A percentile compares a stretch with the other conserved stretches of the same genome.
phyloP scores from a whole-genome alignment of 1,140 invertebrate species.

The Danaus melanippus region DNA sequence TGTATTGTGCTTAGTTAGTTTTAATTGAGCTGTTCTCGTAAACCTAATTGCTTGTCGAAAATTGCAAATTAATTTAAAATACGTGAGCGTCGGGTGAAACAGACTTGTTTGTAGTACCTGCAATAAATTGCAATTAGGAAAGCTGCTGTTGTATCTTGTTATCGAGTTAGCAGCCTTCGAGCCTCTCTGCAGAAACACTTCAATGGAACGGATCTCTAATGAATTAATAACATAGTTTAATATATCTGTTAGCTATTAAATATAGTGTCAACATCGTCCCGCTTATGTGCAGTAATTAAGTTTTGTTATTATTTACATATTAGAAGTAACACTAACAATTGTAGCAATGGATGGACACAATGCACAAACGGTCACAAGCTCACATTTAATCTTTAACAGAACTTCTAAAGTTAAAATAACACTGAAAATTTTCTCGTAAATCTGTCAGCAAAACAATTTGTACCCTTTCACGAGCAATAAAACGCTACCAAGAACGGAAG shows the following conservation, averaged over 20 bases:
- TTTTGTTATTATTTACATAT: constrained; percentile 1
- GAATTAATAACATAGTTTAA: constrained; percentile 26
- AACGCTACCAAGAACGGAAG: constrained; percentile 61
- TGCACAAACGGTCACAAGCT: no score
- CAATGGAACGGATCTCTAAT: constrained; percentile 34
- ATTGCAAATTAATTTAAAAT: constrained; percentile 70
- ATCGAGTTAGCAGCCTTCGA: constrained; percentile 68
- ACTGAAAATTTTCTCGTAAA: constrained; percentile 67
- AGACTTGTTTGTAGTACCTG: constrained; percentile 69
- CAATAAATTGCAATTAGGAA: constrained; percentile 71
- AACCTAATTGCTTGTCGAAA: constrained; percentile 61
- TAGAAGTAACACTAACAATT: no score
- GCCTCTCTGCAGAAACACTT: constrained; percentile 48
- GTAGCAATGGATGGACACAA: no score
- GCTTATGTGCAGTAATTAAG: background rate
- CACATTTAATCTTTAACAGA: constrained; percentile 15
- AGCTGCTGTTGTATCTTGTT: constrained; percentile 69
- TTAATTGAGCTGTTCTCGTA: no score
- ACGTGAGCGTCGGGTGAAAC: constrained; percentile 61
- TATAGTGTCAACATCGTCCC: constrained; percentile 16
- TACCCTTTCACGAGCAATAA: constrained; percentile 70
- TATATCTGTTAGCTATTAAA: no score
- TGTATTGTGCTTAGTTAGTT: background rate
- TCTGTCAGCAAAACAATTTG: constrained; percentile 69
- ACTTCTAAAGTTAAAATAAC: constrained; percentile 61